Percentiles rank a stretch among this genome's conserved stretches.
Evolutionary conservation across 2,797 vertebrate genomes (phyloP).

Genomic region (Sebastes matsubarae): DNA sequence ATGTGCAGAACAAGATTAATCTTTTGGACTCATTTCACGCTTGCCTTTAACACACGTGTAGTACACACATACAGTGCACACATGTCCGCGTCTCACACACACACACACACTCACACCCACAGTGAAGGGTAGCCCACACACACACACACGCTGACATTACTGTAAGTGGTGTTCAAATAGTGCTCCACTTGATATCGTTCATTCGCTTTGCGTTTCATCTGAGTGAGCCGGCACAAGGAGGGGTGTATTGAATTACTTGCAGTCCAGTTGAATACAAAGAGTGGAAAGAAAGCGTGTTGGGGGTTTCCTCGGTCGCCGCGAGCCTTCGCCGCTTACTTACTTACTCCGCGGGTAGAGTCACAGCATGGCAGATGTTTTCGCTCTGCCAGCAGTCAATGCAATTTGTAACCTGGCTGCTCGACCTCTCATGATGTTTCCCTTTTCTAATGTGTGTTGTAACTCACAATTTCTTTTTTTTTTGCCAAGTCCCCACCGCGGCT

Average conservation of each 20-base stretch:
- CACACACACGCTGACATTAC: slow-evolving; percentile 35
- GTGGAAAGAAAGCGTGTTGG: slow-evolving; percentile 62
- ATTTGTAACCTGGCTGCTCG: slow-evolving; percentile 45
- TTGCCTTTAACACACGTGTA: background rate
- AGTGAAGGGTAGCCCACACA: slow-evolving; percentile 22
- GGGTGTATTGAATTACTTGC: slow-evolving; percentile 75
- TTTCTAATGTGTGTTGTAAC: slow-evolving; percentile 63
- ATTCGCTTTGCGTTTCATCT: slow-evolving; percentile 62
- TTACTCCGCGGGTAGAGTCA: slow-evolving; percentile 20
- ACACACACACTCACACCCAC: slow-evolving; percentile 33
- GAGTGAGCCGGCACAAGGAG: slow-evolving; percentile 71
- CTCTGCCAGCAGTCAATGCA: slow-evolving; percentile 44
- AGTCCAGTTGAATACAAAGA: slow-evolving; percentile 77
- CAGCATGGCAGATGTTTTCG: slow-evolving; percentile 50
- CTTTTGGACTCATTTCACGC: slow-evolving; percentile 32
- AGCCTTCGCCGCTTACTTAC: slow-evolving; percentile 20
- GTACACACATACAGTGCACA: background rate
- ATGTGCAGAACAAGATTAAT: slow-evolving; percentile 43
- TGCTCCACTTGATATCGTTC: slow-evolving; percentile 61
- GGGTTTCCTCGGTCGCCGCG: slow-evolving; percentile 55
- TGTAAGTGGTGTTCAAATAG: slow-evolving; percentile 58
- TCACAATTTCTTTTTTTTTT: slow-evolving; percentile 18
- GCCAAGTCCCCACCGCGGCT: slow-evolving; percentile 45
- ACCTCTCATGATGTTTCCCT: slow-evolving; percentile 51
- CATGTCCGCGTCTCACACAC: background rate